phyloP scores from a whole-genome alignment of 2,888 invertebrate genomes.

The Philopedon plagiatum region DNA sequence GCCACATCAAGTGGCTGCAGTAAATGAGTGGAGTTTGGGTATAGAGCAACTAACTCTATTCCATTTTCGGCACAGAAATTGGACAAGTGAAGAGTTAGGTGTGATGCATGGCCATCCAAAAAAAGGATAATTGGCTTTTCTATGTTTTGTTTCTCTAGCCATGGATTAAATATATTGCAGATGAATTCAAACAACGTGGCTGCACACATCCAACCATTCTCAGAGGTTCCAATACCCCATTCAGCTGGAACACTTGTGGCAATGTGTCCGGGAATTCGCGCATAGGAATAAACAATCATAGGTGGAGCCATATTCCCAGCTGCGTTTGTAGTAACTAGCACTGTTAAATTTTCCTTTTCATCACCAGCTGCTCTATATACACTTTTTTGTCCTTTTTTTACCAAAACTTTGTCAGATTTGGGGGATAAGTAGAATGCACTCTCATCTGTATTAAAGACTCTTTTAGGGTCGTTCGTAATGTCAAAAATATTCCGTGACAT shows the following conservation, averaged over 20 bases:
- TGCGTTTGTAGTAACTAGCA: constrained; percentile 56
- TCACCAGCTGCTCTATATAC: constrained; percentile 57
- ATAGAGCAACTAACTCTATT: too few relatives aligned
- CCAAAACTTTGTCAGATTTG: constrained; percentile 60
- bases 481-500: too few relatives aligned
- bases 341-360: constrained; percentile 57
- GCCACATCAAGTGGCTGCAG: too few relatives aligned
- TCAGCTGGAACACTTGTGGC: constrained; percentile 51
- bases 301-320: not conserved
- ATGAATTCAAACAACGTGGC: too few relatives aligned
- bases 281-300: constrained; percentile 57
- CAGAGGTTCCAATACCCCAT: constrained; percentile 55
- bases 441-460: too few relatives aligned
- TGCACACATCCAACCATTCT: too few relatives aligned
- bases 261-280: not conserved
- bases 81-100: not conserved
- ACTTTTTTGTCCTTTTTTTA: constrained; percentile 58
- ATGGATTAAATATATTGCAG: not conserved
- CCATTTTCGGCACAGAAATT: too few relatives aligned
- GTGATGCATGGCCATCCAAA: constrained; percentile 3
- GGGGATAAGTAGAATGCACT: constrained; percentile 63
- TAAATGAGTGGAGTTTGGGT: too few relatives aligned
- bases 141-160: constrained; percentile 16
- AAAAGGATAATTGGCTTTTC: not conserved
- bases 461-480: too few relatives aligned